Evolutionary conservation across 2,113 vertebrate species (phyloP), one percentile per base, ranked within the genome.

Genomic region (Equus przewalskii): DNA sequence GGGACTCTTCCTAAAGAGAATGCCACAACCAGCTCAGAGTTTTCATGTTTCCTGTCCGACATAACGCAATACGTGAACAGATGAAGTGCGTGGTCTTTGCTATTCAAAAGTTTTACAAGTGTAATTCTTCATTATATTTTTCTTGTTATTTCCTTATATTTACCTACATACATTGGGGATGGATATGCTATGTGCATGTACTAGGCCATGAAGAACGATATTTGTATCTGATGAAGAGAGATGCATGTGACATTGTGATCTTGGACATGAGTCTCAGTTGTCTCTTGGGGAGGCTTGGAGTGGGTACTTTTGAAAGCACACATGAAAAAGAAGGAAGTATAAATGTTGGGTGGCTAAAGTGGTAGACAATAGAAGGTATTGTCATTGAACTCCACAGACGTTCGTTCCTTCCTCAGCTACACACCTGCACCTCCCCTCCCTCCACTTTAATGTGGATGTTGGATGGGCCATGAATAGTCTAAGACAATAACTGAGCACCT

Each of bases 361-460:
- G 12, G 3, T 58, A 36, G 11, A 64, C 73, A 81, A 72, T 19
- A 44, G 30, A 69, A 76, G 44, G 1, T 36, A 41, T 1, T 22
- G 4, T 12, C 65, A n/a, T n/a, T 78, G 12, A 89, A 22, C 36
- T 28, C 3, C 11, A 69, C 1, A 60, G 30, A 58, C 10, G 19
- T 15, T 51, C 4, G 6, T 41, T 92, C 7, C 18, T 94, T 28
- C 22, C 19, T 18, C 26, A 69, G 44, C 24, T 41, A 3, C 18
- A 8, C 10, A 89, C n/a, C 6, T 14, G 1, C 0, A 54, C 9
- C 28, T 2, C 5, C 3, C 3, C 60, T 11, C 13, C 6, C 4
- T 1, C 3, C 2, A 60, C 54, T 69, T 79, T 33, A 78, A 33
- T 49, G 6, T 11, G 73, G 14, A 18, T 78, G 9, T 49, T 54